Conservation (phyloP, 2,888 invertebrate genomes). For the Lithosia quadra region DNA sequence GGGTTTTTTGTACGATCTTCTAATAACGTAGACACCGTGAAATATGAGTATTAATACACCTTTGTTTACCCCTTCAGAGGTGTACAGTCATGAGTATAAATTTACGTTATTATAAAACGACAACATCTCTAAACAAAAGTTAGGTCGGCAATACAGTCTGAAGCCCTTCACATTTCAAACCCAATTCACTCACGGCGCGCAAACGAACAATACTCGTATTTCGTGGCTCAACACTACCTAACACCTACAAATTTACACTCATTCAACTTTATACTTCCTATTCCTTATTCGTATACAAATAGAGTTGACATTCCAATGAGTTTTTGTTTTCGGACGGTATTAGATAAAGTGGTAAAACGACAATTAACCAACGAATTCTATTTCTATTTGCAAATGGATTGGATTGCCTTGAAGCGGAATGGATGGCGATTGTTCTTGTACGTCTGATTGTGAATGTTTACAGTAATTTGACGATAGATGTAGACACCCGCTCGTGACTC, state of each 20-base stretch:
- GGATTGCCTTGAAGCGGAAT: constrained; percentile 76
- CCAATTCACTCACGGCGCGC: constrained; percentile 74
- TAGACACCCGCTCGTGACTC: constrained; percentile 38
- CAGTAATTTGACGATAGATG: constrained; percentile 59
- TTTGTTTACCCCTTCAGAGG: background rate
- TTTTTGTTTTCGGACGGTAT: constrained; percentile 16
- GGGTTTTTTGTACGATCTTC: too few relatives aligned
- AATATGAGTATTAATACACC: background rate
- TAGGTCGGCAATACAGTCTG: constrained; percentile 57
- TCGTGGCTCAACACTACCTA: constrained; percentile 66
- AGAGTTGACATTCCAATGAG: constrained; percentile 42
- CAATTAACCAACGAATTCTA: constrained; percentile 80
- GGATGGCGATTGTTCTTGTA: constrained; percentile 68
- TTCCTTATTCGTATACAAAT: background rate
- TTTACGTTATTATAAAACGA: constrained; percentile 32
- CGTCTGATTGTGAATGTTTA: constrained; percentile 57
- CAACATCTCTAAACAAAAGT: constrained; percentile 55
- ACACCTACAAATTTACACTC: constrained; percentile 40
- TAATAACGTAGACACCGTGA: too few relatives aligned
- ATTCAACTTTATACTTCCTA: background rate
- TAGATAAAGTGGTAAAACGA: constrained; percentile 56
- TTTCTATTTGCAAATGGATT: constrained; percentile 83
- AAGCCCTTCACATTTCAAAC: constrained; percentile 68
- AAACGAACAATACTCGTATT: constrained; percentile 80
- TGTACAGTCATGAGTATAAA: background rate